Evolutionary conservation across 2,113 vertebrate species (phyloP).

Genomic region (Dromas ardeola): DNA sequence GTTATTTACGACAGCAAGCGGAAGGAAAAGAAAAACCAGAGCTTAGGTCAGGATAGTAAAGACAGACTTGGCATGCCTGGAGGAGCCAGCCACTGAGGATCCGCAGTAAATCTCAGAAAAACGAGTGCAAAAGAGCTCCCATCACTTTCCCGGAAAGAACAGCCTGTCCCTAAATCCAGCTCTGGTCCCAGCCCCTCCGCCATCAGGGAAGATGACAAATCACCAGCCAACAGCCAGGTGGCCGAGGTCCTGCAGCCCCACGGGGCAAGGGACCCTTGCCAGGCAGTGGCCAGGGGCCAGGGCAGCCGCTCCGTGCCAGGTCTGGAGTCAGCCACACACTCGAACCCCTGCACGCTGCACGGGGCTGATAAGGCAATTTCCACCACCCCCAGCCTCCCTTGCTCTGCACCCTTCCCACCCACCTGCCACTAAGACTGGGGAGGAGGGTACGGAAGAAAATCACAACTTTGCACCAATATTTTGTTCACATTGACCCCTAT

Average conservation of each 20-base stretch:
- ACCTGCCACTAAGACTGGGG: background rate
- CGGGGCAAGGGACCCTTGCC: background rate
- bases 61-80: background rate
- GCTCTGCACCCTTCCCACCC: background rate
- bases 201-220: background rate
- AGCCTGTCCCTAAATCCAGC: constrained; percentile 11
- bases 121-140: background rate
- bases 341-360: background rate
- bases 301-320: background rate
- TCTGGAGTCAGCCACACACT: background rate
- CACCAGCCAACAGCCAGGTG: background rate
- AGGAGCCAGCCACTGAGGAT: background rate
- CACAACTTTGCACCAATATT: background rate
- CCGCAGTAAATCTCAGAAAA: background rate
- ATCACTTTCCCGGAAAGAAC: background rate
- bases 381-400: background rate
- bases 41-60: background rate
- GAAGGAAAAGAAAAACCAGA: background rate
- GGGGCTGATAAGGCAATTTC: constrained; percentile 6
- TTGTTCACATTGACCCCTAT: background rate
- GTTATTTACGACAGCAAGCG: background rate
- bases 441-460: background rate
- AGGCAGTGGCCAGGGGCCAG: background rate
- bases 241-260: background rate
- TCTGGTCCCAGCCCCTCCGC: background rate